Conservation (phyloP, 1,140 invertebrate genomes). For the Saccostrea cuccullata region DNA sequence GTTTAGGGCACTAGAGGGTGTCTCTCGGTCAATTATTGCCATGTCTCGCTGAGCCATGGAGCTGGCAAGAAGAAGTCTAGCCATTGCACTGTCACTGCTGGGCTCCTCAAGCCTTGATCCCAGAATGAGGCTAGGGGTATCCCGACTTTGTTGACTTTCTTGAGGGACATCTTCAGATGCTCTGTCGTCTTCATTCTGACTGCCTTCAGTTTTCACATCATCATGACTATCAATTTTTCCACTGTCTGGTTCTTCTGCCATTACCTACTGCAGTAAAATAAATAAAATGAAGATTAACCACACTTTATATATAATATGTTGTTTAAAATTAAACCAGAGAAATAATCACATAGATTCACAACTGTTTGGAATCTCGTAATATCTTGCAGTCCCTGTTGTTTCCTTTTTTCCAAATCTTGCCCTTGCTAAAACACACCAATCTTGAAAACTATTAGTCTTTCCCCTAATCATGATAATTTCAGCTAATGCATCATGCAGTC, state of each 20-base stretch:
- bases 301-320: too few relatives aligned
- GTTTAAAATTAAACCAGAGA: too few relatives aligned
- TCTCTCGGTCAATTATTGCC: background rate
- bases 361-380: too few relatives aligned
- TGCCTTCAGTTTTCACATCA: background rate
- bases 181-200: conserved; percentile 10
- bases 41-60: conserved; percentile 47
- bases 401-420: too few relatives aligned
- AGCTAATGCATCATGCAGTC: too few relatives aligned
- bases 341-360: too few relatives aligned
- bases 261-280: background rate
- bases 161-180: background rate
- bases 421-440: too few relatives aligned
- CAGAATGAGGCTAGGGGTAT: conserved; percentile 1
- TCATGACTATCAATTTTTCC: conserved; percentile 9
- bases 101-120: background rate
- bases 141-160: background rate
- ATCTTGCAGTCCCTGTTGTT: too few relatives aligned
- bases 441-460: too few relatives aligned
- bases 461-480: too few relatives aligned
- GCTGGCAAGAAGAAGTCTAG: conserved; percentile 46
- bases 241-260: conserved; percentile 15
- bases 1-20: conserved; percentile 36
- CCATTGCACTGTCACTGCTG: conserved; percentile 48
- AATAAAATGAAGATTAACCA: background rate